Conservation (phyloP, 2,888 invertebrate species). For the Acanthosoma haemorrhoidale region DNA sequence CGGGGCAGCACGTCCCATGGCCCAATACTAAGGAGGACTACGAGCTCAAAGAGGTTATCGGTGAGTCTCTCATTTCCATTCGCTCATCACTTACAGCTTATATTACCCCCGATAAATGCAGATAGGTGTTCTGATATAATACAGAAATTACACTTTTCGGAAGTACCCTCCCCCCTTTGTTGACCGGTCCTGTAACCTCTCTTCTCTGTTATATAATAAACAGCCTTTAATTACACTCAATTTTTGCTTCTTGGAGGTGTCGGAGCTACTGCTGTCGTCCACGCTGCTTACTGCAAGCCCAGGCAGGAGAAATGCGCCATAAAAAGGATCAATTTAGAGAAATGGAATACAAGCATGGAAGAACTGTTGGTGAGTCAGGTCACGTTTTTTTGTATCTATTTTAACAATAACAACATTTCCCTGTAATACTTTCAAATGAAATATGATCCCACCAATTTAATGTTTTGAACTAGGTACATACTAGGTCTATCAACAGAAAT, state of each 20-base stretch:
- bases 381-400: no score
- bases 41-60: constrained; percentile 87
- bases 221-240: not conserved
- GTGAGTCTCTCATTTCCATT: constrained; percentile 52
- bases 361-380: constrained; percentile 78
- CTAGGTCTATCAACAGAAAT: no score
- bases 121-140: not conserved
- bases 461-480: no score
- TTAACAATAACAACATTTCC: no score
- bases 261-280: constrained; percentile 93
- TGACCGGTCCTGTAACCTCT: constrained; percentile 23
- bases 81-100: not conserved
- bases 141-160: not conserved
- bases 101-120: not conserved
- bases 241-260: constrained; percentile 59
- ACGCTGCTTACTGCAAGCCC: constrained; percentile 86
- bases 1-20: constrained; percentile 57
- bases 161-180: not conserved
- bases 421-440: no score
- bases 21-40: constrained; percentile 88
- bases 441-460: no score
- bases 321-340: constrained; percentile 96
- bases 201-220: constrained; percentile 21
- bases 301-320: constrained; percentile 94
- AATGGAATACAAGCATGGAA: constrained; percentile 99